Evolutionary conservation across 2,888 invertebrate species (phyloP), one percentile per base, ranked within the genome.

Genomic region (Mylabris sibirica): DNA sequence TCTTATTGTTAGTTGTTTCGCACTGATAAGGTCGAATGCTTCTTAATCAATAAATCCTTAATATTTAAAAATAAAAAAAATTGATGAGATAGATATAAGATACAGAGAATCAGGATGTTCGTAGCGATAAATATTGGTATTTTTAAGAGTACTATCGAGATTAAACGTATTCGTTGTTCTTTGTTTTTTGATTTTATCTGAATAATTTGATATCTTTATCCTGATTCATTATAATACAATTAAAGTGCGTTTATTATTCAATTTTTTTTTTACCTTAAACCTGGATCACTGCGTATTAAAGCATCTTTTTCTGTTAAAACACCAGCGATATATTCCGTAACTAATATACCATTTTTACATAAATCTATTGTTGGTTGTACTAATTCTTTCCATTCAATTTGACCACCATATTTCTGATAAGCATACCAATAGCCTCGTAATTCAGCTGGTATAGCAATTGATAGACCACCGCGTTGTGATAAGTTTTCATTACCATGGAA

Each of bases 381-480:
- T 24, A 98, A 86, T 0, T 91, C 89, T 59, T 84, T 84, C 98
- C 98, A 98, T 0, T 90, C 88, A 62, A 97, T 85, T 70, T 87
- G 88, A 6, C 76, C 79, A 0, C 96, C 96, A 81, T 91, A 95
- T 74, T 85, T 86, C 74, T 89, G 84, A 84, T 95, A 90, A 41
- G 95, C 90, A 68, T 87, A 90, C 89, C 92, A 92, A 83, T 95
- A 95, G 1, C 98, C 98, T 66, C 89, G 86, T 17, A 98, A 83
- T 84, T 97, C 97, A 9, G 96, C 96, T 0, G 98, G 97, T n/a
- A 98, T 92, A 14, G 92, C 98, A 14, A 93, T 89, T 0, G 96
- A 89, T 75, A 91, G 84, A 0, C 91, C 92, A 74, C 91, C 92
- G 86, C 38, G 63, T 24, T 22, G 57, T 6, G 84, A 81, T 11